Evolutionary conservation across 2,113 vertebrate species (phyloP).

Genomic region (Myanophis thanlyinensis): DNA sequence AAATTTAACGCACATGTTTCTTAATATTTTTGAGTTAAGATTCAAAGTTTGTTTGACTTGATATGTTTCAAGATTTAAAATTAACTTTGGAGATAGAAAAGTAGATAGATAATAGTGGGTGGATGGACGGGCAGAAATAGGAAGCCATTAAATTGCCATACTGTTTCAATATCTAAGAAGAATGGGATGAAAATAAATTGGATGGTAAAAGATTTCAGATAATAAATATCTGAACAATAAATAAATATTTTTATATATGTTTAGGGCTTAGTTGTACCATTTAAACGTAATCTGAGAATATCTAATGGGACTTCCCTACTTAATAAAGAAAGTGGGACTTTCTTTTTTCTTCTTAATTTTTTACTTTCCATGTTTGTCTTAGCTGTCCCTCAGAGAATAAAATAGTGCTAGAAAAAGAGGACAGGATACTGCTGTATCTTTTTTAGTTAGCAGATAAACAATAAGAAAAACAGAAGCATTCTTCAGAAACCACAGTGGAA

Average conservation of each 20-base stretch:
- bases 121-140: not conserved
- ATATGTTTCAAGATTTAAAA: not conserved
- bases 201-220: not conserved
- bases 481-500: not conserved
- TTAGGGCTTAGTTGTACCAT: not conserved
- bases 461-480: not conserved
- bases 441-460: not conserved
- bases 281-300: not conserved
- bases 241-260: not conserved
- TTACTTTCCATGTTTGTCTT: not conserved
- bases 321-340: not conserved
- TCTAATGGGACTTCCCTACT: not conserved
- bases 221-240: not conserved
- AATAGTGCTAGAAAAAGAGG: not conserved
- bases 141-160: not conserved
- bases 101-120: not conserved
- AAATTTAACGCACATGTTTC: not conserved
- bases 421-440: not conserved
- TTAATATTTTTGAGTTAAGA: not conserved
- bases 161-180: not conserved
- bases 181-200: not conserved
- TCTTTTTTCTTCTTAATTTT: not conserved
- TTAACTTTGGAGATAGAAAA: not conserved
- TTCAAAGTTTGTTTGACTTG: not conserved
- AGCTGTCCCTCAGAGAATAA: not conserved